Base-by-base conservation (phyloP, 2,888 invertebrate genomes). In the Siphonodentalium dalli region DNA sequence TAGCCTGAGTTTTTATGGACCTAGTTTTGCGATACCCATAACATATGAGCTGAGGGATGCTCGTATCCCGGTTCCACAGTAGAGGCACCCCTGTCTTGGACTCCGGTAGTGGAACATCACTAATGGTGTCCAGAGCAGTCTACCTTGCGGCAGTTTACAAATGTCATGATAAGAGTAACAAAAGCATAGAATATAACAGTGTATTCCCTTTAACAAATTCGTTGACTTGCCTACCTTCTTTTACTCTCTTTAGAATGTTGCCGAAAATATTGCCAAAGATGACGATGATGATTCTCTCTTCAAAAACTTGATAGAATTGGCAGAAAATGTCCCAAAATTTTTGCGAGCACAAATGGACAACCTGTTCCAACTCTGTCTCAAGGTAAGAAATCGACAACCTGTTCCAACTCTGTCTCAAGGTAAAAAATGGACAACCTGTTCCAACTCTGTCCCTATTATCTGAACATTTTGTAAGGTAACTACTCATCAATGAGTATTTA, bases 301-400 rank as follows among this genome's bases (percentile, higher is more conserved):
- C 27, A 96, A 98, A 83, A 88, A 93, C 65, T 85, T 99, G 33
- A 93, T 97, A 63, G 98, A 99, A 74, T 83, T 99, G 74, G 92
- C 95, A 0, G 96, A 98, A 83, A 88, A 89, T 53, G 88, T 92
- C 7, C 97, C 98, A 0, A 97, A 96, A 83, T 95, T 89, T 80
- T 85, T 99, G 55, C 87, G 96, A 62, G 88, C 91, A 4, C 93
- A 97, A 76, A 82, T 98, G 52, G 89, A 91, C 68, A 85, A 86
- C 15, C 90, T 98, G 68, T 90, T 96, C 79, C 89, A 91, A 71
- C 87, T 96, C 78, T 92, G 92, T 79, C 88, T 93, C 85, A 92
- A 93, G 85, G 88, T 89, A 70, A 71, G 73, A 97, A 76, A 82
- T 98, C 51, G 89, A 91, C 68, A 85, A 86, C 15, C 90, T 98